Conservation (phyloP, 2,113 vertebrate genomes). For the Mastomys coucha region DNA sequence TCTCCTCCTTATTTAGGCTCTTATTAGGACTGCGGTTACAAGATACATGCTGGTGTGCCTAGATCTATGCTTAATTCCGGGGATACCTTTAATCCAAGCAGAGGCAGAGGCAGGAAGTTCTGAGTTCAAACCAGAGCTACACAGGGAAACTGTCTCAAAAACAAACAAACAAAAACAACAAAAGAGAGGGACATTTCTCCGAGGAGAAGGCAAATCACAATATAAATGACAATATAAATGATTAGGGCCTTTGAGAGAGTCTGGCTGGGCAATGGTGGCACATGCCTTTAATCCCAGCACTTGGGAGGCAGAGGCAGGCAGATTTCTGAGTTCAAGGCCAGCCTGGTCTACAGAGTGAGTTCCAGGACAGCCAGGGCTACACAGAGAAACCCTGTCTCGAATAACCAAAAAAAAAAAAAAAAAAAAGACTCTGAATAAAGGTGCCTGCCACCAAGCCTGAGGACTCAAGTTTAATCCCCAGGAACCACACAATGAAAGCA, state of each 20-base stretch:
- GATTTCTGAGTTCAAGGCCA: no score
- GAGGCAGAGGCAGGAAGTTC: not conserved
- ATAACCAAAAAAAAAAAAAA: no score
- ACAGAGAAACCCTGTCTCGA: no score
- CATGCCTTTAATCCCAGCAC: no score
- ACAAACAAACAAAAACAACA: not conserved
- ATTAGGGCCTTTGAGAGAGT: not conserved
- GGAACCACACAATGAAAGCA: not conserved
- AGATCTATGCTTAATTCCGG: conserved; percentile 35
- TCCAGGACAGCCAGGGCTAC: no score
- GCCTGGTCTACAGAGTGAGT: no score
- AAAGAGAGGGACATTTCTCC: not conserved
- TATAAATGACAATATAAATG: not conserved
- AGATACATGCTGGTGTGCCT: not conserved
- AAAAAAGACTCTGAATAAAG: not conserved
- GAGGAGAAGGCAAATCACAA: not conserved
- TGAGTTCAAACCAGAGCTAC: not conserved
- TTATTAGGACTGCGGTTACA: not conserved
- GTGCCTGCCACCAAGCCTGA: not conserved
- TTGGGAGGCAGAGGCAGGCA: no score
- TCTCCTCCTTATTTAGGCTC: not conserved
- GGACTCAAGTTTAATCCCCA: not conserved
- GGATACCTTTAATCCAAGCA: not conserved
- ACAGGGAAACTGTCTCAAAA: not conserved
- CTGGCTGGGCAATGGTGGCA: no score